Evolutionary conservation across 30 jellyfish, hydroid and myxozoan species (phyloP).

Genomic region (Calvadosia cruxmelitensis): DNA sequence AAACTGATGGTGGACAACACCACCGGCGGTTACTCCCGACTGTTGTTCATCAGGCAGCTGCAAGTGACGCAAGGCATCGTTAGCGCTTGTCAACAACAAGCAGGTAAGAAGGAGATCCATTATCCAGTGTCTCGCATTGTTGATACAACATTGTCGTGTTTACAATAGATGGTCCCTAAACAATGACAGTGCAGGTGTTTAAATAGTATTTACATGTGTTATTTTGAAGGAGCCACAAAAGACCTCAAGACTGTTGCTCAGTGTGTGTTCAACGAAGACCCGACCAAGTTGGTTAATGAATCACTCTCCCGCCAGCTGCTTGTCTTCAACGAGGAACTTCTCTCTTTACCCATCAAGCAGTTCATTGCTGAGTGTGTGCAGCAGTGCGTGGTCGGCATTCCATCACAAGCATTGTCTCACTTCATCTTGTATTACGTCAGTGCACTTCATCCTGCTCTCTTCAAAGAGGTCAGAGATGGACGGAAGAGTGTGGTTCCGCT

Average conservation of each 20-base stretch:
- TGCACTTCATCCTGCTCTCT: conserved; percentile 43
- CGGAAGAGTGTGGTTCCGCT: conserved; percentile 24
- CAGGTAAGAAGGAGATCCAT: conserved; percentile 58
- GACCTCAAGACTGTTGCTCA: conserved; percentile 16
- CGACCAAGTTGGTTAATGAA: not conserved
- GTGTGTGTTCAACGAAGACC: conserved; percentile 21
- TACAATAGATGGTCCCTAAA: too few relatives aligned
- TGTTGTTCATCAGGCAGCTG: conserved; percentile 43
- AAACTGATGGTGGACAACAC: conserved; percentile 25
- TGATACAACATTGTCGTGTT: too few relatives aligned
- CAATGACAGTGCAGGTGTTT: too few relatives aligned
- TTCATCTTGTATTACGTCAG: conserved; percentile 27
- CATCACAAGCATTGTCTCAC: conserved; percentile 58
- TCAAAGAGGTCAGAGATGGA: conserved; percentile 43
- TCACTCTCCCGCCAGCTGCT: not conserved
- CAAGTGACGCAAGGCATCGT: conserved; percentile 52
- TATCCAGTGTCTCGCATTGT: too few relatives aligned
- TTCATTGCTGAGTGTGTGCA: conserved; percentile 89
- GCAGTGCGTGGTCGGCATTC: conserved; percentile 54
- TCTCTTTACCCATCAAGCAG: conserved; percentile 69
- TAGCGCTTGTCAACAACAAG: conserved; percentile 58
- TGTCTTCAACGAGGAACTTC: conserved; percentile 84
- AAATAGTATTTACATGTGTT: too few relatives aligned
- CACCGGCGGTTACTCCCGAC: conserved; percentile 12
- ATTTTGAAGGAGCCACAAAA: conserved; percentile 62